Evolutionary conservation across 2,888 invertebrate species (phyloP).

Genomic region (Philopedon plagiatum): DNA sequence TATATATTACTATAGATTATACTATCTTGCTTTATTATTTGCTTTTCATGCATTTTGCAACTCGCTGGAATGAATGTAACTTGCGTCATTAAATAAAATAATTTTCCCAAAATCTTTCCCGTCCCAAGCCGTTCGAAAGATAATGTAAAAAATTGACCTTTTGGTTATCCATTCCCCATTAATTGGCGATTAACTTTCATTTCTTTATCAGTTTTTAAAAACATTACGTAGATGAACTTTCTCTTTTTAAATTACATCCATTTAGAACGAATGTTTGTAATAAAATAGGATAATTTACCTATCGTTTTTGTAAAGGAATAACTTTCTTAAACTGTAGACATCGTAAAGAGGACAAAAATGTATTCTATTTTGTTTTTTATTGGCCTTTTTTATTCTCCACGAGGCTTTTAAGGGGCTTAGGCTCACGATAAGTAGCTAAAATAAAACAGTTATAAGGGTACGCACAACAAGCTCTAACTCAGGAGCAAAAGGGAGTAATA

Average conservation of each 20-base stretch:
- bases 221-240: too few species aligned
- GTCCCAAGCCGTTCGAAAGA: too few species aligned
- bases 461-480: slow-evolving; percentile 20
- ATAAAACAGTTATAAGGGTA: slow-evolving; percentile 27
- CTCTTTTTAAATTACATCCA: too few species aligned
- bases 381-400: slow-evolving; percentile 20
- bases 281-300: slow-evolving; percentile 28
- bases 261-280: not conserved
- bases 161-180: too few species aligned
- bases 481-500: slow-evolving; percentile 10
- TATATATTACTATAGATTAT: too few species aligned
- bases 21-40: too few species aligned
- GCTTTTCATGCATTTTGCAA: too few species aligned
- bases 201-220: not conserved
- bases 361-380: slow-evolving; percentile 28
- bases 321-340: slow-evolving; percentile 10
- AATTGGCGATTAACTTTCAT: slow-evolving; percentile 27
- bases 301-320: slow-evolving; percentile 19
- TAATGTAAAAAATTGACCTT: too few species aligned
- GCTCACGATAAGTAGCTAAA: slow-evolving; percentile 24
- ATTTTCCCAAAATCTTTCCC: too few species aligned
- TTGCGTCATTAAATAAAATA: too few species aligned
- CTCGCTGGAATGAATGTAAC: too few species aligned
- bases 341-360: slow-evolving; percentile 13
- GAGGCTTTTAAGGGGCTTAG: slow-evolving; percentile 11